Conservation (phyloP, 2,797 vertebrate species). For the Cercopithecus neglectus region DNA sequence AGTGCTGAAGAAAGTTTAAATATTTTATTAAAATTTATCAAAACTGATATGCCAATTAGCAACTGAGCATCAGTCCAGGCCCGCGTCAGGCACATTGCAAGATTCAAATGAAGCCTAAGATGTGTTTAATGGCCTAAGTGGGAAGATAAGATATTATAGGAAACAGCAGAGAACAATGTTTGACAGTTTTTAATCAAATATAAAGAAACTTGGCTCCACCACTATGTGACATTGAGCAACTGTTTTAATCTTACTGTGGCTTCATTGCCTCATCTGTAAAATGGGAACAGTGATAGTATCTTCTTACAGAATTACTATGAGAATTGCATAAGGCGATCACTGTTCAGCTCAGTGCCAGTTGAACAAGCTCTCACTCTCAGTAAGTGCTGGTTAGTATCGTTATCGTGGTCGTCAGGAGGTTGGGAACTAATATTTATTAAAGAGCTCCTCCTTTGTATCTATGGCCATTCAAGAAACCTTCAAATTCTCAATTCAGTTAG, state of each 20-base stretch:
- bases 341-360: accelerated
- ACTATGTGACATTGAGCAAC: background rate
- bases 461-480: background rate
- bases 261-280: conserved; percentile 31
- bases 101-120: background rate
- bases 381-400: background rate
- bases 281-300: background rate
- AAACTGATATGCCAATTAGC: background rate
- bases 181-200: background rate
- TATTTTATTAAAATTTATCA: background rate
- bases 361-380: background rate
- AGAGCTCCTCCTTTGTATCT: background rate
- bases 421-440: background rate
- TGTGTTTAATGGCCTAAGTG: background rate
- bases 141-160: background rate
- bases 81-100: background rate
- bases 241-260: background rate
- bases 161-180: background rate
- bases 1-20: background rate
- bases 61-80: background rate
- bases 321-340: background rate
- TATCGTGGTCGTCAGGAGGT: background rate
- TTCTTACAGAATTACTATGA: background rate
- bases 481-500: background rate
- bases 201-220: background rate